A percentile compares a stretch with the other conserved stretches of the same genome.
Conservation (phyloP, 2,797 vertebrate species). For the Poecilia gillii region DNA sequence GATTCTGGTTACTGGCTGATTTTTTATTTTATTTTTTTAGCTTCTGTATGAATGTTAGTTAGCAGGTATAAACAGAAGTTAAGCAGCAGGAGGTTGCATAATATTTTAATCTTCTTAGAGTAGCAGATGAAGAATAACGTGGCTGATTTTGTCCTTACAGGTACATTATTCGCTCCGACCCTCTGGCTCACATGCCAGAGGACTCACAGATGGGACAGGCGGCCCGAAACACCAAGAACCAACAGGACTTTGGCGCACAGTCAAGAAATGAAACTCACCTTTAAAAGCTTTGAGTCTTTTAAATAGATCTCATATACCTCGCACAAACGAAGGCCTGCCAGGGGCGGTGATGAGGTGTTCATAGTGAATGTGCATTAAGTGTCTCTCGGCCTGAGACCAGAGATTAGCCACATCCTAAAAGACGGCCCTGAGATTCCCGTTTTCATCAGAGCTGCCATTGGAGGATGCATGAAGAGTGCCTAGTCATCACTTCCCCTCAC, state of each 20-base stretch:
- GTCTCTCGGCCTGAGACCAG: constrained; percentile 36
- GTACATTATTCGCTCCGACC: constrained; percentile 96
- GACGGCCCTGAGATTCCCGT: constrained; percentile 23
- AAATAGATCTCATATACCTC: constrained; percentile 19
- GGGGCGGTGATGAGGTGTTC: constrained; percentile 13
- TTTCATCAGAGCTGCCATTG: constrained; percentile 68
- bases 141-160: constrained; percentile 65
- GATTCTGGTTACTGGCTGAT: not conserved
- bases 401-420: constrained; percentile 14
- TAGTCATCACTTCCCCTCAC: constrained; percentile 44
- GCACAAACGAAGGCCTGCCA: constrained; percentile 15
- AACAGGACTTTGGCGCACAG: constrained; percentile 84
- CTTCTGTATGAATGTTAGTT: not conserved
- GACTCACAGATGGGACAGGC: constrained; percentile 83
- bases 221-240: constrained; percentile 78
- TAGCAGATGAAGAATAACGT: constrained; percentile 2
- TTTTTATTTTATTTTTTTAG: not conserved
- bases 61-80: not conserved
- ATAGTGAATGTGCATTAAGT: constrained; percentile 43
- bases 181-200: constrained; percentile 91
- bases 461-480: constrained; percentile 77
- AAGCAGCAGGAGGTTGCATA: not conserved
- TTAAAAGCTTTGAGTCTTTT: constrained; percentile 60
- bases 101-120: not conserved
- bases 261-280: constrained; percentile 93